Evolutionary conservation across 2,797 vertebrate species (phyloP).

Genomic region (Alauda arvensis): DNA sequence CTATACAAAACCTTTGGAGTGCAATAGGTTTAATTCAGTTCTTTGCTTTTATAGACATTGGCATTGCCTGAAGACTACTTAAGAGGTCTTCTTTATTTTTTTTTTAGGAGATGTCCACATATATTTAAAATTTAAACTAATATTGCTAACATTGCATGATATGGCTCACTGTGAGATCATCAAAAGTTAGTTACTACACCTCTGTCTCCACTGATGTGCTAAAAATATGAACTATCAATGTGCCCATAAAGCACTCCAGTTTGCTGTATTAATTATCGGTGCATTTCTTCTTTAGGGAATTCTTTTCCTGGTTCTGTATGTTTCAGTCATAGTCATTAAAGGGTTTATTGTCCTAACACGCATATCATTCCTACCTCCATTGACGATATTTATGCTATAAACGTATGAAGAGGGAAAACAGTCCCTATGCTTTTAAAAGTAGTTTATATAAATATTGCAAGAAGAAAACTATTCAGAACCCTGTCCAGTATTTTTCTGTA

Average conservation of each 20-base stretch:
- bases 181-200: neutral
- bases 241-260: neutral
- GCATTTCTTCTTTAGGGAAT: conserved; percentile 7
- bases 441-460: conserved; percentile 14
- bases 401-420: neutral
- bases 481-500: neutral
- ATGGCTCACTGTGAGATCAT: neutral
- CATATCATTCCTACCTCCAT: neutral
- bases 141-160: neutral
- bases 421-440: conserved; percentile 42
- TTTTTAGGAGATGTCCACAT: neutral
- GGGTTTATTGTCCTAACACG: neutral
- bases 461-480: conserved; percentile 32
- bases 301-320: neutral
- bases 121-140: neutral
- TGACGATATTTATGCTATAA: neutral
- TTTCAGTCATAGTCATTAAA: neutral
- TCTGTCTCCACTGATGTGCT: neutral
- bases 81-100: neutral
- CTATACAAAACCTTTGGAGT: neutral
- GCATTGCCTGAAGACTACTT: neutral
- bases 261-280: fast-evolving
- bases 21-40: neutral
- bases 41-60: neutral
- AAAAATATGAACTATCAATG: neutral